A percentile compares a stretch with the other conserved stretches of the same genome.
phyloP scores from a whole-genome alignment of 2,888 invertebrate genomes.

The Amitus sp. region DNA sequence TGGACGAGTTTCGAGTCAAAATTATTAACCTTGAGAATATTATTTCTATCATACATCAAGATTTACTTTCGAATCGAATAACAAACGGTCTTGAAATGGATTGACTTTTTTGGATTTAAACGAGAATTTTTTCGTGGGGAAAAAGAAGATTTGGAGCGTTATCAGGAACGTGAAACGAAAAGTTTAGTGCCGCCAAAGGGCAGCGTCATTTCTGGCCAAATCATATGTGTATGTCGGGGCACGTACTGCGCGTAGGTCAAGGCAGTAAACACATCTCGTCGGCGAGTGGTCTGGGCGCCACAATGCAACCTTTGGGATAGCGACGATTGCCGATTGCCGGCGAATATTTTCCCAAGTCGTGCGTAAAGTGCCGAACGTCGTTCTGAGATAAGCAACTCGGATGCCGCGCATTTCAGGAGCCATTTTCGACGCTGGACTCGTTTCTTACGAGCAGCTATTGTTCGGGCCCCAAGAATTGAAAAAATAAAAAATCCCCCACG shows the following conservation, averaged over 20 bases:
- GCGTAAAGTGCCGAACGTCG: conserved; percentile 48
- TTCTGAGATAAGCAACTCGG: conserved; percentile 34
- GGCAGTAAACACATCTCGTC: conserved; percentile 39
- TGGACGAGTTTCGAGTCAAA: too few species aligned
- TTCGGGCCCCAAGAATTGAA: too few species aligned
- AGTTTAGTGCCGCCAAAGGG: conserved; percentile 40
- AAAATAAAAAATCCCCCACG: too few species aligned
- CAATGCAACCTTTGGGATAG: conserved; percentile 36
- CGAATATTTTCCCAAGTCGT: conserved; percentile 46
- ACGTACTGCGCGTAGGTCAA: conserved; percentile 41
- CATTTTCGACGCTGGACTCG: conserved; percentile 38
- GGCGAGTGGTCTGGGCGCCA: conserved; percentile 38
- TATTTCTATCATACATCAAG: too few species aligned
- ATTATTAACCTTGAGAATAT: too few species aligned
- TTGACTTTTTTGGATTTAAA: too few species aligned
- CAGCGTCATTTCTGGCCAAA: conserved; percentile 37
- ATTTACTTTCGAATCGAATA: too few species aligned
- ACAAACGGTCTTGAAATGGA: too few species aligned
- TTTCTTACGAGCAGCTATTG: conserved; percentile 34
- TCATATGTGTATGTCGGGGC: conserved; percentile 40
- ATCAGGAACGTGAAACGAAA: conserved; percentile 37
- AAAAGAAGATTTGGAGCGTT: too few species aligned
- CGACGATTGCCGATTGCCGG: conserved; percentile 30
- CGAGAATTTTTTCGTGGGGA: too few species aligned
- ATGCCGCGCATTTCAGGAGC: conserved; percentile 41